Conservation (phyloP, 2,113 vertebrate species). For the Nicator chloris region DNA sequence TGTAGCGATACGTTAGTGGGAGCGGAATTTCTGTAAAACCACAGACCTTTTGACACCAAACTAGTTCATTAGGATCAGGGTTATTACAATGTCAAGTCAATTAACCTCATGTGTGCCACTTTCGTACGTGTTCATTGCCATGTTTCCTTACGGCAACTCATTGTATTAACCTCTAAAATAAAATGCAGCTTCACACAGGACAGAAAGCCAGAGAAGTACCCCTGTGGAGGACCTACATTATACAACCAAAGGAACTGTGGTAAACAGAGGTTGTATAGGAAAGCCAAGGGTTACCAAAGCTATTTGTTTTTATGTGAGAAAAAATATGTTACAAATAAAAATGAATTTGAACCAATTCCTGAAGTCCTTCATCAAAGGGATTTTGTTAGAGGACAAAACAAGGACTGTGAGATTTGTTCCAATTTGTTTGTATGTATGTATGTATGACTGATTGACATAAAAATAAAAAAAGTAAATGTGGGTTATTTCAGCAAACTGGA, state of each 20-base stretch:
- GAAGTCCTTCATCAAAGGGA: constrained; percentile 51
- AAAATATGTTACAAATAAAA: constrained; percentile 57
- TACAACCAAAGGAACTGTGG: constrained; percentile 73
- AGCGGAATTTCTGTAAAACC: constrained; percentile 1
- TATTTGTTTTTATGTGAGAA: constrained; percentile 60
- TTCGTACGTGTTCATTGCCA: constrained; percentile 43
- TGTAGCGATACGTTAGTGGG: neutral
- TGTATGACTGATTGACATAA: neutral
- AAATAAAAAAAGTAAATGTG: neutral
- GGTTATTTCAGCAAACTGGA: constrained; percentile 31
- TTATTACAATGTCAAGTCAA: constrained; percentile 40
- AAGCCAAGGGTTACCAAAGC: constrained; percentile 77
- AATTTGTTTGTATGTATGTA: constrained; percentile 15
- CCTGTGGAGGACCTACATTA: constrained; percentile 67
- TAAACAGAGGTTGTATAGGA: constrained; percentile 63
- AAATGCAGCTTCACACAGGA: constrained; percentile 67
- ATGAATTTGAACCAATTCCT: constrained; percentile 40
- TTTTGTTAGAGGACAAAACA: constrained; percentile 45
- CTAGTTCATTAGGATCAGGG: constrained; percentile 50
- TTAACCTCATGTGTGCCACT: constrained; percentile 59
- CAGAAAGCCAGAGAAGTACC: constrained; percentile 73
- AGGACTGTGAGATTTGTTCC: constrained; percentile 27
- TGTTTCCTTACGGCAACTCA: constrained; percentile 54
- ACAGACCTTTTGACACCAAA: constrained; percentile 52
- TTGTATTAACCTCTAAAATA: constrained; percentile 57